Percentiles rank a stretch among this genome's conserved stretches.
Conservation (phyloP, 2,113 vertebrate genomes). For the Platysteira castanea region DNA sequence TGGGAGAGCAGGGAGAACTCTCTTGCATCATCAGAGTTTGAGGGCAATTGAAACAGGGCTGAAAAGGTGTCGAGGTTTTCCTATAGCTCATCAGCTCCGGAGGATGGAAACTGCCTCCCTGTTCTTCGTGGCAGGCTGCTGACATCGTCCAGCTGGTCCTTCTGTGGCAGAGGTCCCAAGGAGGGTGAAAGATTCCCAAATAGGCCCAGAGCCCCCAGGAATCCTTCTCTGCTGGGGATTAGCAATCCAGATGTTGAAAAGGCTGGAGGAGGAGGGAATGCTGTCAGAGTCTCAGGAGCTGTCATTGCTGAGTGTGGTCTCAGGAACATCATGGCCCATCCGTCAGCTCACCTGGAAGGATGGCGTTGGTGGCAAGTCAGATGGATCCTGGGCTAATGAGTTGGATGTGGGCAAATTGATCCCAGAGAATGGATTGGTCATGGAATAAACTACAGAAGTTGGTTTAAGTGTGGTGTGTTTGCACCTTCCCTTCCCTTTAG, state of each 20-base stretch:
- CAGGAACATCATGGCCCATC: neutral
- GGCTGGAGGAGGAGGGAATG: neutral
- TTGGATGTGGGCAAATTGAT: neutral
- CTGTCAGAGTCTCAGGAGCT: neutral
- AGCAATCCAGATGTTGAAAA: neutral
- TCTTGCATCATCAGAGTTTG: neutral
- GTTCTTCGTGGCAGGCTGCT: neutral
- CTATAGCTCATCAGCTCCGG: neutral
- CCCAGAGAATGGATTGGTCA: neutral
- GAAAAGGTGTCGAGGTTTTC: fast-evolving
- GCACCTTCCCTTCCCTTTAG: neutral
- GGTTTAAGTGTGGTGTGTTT: neutral
- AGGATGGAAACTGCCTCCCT: neutral
- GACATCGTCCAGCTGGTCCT: neutral
- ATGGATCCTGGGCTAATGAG: neutral
- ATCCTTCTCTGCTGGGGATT: neutral
- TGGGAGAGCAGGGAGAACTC: neutral
- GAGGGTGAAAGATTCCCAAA: neutral
- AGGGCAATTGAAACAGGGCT: neutral
- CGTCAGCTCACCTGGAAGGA: neutral
- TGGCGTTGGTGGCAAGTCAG: neutral
- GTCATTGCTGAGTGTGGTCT: neutral
- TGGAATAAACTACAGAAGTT: neutral
- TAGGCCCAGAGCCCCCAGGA: neutral
- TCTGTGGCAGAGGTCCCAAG: neutral